phyloP scores from a whole-genome alignment of 2,113 vertebrate species.

The Rhinolophus sinicus region DNA sequence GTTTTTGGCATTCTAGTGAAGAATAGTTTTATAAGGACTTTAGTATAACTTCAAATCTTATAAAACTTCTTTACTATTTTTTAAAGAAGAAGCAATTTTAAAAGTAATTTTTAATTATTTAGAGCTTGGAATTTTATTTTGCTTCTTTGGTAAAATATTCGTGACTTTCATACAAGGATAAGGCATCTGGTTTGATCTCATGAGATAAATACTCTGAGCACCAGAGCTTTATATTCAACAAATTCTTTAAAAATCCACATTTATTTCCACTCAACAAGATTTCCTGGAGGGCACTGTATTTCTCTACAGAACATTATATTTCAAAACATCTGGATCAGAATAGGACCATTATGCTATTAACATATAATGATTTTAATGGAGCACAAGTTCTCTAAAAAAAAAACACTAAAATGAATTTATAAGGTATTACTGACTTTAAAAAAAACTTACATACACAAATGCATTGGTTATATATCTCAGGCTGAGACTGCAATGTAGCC shows the following conservation, averaged over 20 bases:
- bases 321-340: constrained; percentile 7
- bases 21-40: background rate
- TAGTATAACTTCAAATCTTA: background rate
- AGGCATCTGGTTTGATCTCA: constrained; percentile 39
- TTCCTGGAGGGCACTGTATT: background rate
- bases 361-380: background rate
- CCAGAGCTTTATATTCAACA: background rate
- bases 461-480: background rate
- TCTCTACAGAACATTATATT: background rate
- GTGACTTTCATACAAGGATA: constrained; percentile 40
- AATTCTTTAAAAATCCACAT: background rate
- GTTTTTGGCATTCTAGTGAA: background rate
- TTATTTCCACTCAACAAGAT: constrained; percentile 26
- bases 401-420: constrained; percentile 3
- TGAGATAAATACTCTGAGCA: background rate
- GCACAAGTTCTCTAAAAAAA: background rate
- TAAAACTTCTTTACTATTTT: background rate
- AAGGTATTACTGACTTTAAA: background rate
- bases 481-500: background rate
- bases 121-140: constrained; percentile 16
- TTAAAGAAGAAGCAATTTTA: constrained; percentile 4
- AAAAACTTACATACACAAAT: background rate
- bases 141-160: constrained; percentile 35
- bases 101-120: constrained; percentile 33
- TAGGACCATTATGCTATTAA: constrained; percentile 2